phyloP scores from a whole-genome alignment of 2,113 vertebrate genomes.

The Atrichornis clamosus region DNA sequence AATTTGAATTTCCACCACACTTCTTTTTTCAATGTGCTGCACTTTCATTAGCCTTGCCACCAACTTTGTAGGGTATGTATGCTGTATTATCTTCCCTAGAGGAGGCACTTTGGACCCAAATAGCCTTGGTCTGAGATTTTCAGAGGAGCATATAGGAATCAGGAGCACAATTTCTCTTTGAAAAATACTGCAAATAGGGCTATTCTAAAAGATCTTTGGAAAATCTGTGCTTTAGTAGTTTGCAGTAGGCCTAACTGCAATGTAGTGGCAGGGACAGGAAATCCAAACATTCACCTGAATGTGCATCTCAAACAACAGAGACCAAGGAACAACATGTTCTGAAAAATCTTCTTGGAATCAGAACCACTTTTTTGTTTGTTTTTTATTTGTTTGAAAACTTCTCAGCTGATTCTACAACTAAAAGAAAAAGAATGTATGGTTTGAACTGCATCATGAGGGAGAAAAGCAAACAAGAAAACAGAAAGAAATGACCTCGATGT shows the following conservation, averaged over 20 bases:
- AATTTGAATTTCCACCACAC: background rate
- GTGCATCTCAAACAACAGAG: background rate
- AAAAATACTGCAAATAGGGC: background rate
- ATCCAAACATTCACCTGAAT: background rate
- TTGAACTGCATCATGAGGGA: background rate
- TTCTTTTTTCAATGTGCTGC: background rate
- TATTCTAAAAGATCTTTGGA: background rate
- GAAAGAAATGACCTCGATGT: background rate
- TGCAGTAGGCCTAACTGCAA: background rate
- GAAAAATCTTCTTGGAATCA: background rate
- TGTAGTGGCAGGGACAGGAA: background rate
- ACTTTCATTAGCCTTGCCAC: background rate
- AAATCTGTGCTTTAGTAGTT: background rate
- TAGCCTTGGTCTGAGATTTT: background rate
- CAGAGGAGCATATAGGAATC: background rate
- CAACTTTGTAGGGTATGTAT: background rate
- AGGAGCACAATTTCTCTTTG: background rate
- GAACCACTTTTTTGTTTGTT: rapidly evolving
- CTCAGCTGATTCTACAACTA: background rate
- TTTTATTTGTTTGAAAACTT: background rate
- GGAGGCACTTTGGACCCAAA: background rate
- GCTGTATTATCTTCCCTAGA: background rate
- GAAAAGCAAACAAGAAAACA: background rate
- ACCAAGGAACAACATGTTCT: background rate
- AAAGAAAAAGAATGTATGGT: background rate